Conservation (phyloP, 2,888 invertebrate species). For the Clistopyga incitator region DNA sequence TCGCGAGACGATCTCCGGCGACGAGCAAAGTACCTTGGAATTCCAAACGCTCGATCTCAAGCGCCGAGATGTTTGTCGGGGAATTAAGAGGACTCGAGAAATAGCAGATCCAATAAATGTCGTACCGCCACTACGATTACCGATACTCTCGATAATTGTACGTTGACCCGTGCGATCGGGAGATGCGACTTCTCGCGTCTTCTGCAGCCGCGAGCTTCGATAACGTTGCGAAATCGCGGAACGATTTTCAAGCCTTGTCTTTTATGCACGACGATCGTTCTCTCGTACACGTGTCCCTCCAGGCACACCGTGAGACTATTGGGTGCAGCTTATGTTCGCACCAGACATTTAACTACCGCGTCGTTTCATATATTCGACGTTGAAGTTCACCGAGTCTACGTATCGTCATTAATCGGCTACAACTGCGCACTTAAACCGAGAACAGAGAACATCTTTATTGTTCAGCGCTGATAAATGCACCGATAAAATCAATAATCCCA, state of each 20-base stretch:
- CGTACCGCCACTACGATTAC: conserved; percentile 41
- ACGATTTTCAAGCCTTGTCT: conserved; percentile 53
- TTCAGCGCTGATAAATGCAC: no score
- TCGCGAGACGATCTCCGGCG: not conserved
- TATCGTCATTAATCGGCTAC: conserved; percentile 26
- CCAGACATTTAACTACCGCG: conserved; percentile 28
- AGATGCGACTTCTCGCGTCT: conserved; percentile 8
- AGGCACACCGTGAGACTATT: conserved; percentile 26
- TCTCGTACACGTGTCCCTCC: not conserved
- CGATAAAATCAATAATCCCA: no score
- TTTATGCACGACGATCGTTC: conserved; percentile 21
- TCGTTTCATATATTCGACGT: conserved; percentile 47
- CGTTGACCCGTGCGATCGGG: conserved; percentile 52
- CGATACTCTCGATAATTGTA: conserved; percentile 61
- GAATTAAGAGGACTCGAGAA: conserved; percentile 12
- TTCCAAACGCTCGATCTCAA: conserved; percentile 45
- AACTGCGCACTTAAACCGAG: not conserved
- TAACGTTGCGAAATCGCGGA: conserved; percentile 62
- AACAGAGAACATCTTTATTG: not conserved
- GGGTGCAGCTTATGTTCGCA: conserved; percentile 39
- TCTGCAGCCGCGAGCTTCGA: conserved; percentile 27
- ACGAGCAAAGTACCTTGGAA: conserved; percentile 48
- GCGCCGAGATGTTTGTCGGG: not conserved
- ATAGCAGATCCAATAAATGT: conserved; percentile 54
- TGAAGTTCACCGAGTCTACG: conserved; percentile 49